Evolutionary conservation across 2,888 invertebrate genomes (phyloP).

Genomic region (Lasiommata megera): DNA sequence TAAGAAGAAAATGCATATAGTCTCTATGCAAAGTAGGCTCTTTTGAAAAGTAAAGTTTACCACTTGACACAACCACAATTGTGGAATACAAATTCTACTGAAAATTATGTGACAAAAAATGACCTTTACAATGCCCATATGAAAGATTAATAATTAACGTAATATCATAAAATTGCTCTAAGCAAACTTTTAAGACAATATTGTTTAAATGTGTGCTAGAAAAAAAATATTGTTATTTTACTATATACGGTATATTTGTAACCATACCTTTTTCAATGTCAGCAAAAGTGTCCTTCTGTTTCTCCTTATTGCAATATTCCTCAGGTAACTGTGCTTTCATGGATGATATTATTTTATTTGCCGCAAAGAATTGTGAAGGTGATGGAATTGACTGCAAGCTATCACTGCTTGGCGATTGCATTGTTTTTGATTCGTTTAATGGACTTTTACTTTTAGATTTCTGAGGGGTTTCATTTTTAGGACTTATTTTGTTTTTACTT

Average conservation of each 20-base stretch:
- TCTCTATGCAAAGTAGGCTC: too few relatives aligned
- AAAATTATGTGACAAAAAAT: too few relatives aligned
- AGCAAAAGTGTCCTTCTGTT: constrained; percentile 68
- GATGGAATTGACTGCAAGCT: constrained; percentile 60
- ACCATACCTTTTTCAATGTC: constrained; percentile 62
- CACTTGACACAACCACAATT: too few relatives aligned
- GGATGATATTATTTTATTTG: constrained; percentile 70
- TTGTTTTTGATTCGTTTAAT: constrained; percentile 48
- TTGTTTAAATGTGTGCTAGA: too few relatives aligned
- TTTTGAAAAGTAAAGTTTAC: too few relatives aligned
- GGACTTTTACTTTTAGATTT: constrained; percentile 48
- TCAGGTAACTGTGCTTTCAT: constrained; percentile 75
- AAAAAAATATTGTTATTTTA: too few relatives aligned
- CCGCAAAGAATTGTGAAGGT: constrained; percentile 71
- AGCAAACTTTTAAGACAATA: too few relatives aligned
- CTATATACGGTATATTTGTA: background rate
- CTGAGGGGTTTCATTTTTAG: constrained; percentile 43
- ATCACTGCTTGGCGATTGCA: constrained; percentile 61
- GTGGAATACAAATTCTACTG: too few relatives aligned
- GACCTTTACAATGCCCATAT: too few relatives aligned
- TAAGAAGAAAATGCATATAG: too few relatives aligned
- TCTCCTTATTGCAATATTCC: constrained; percentile 54
- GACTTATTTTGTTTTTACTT: constrained; percentile 39
- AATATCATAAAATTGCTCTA: too few relatives aligned
- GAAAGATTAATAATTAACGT: too few relatives aligned